These are phyloP conservation scores for Pseudonaja textilis DNA, from an alignment of 2,113 vertebrate genomes.

Conservation along the genomic window DNA sequence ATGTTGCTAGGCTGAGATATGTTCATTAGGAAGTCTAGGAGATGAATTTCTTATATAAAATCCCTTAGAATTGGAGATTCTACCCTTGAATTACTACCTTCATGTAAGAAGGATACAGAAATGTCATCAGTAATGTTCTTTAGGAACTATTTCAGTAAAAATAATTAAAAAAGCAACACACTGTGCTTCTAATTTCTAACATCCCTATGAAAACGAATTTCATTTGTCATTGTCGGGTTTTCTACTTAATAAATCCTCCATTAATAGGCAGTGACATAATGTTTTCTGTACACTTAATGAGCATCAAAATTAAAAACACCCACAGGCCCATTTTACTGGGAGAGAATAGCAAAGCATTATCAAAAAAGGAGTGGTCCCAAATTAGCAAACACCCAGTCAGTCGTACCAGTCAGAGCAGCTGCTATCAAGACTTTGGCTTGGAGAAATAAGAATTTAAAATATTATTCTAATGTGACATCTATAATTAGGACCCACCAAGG, in stretches of 20 bases:
- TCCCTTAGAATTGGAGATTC: neutral
- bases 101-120: neutral
- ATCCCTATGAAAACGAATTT: neutral
- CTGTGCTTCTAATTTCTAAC: neutral
- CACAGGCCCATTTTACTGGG: conserved; percentile 13
- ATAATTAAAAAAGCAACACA: neutral
- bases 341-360: neutral
- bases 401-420: neutral
- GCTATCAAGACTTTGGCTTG: neutral
- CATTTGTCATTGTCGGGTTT: neutral
- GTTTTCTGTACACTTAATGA: neutral
- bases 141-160: neutral
- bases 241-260: neutral
- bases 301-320: conserved; percentile 18
- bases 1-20: neutral
- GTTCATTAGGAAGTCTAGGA: neutral
- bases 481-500: neutral
- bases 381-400: neutral
- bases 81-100: neutral
- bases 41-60: neutral
- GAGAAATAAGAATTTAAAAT: neutral
- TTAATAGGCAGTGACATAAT: neutral
- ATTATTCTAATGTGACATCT: neutral
- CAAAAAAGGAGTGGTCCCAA: neutral
- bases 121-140: neutral